Conservation (phyloP, 2,888 invertebrate genomes). For the Acanthosoma haemorrhoidale region DNA sequence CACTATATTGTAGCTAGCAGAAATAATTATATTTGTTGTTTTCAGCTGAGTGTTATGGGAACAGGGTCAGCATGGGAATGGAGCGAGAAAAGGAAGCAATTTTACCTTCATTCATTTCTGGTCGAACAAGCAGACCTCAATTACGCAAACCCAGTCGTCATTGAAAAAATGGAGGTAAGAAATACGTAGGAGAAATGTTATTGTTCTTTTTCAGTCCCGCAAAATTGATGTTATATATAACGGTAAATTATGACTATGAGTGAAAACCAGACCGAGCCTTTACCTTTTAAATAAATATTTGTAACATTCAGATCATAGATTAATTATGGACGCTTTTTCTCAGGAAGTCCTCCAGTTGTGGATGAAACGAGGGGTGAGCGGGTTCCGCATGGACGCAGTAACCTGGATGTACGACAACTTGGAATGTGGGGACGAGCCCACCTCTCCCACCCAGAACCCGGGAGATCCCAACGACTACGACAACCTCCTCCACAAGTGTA, state of each 20-base stretch:
- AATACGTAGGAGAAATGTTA: not conserved
- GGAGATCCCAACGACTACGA: conserved; percentile 51
- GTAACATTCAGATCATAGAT: no score
- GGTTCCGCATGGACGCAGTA: conserved; percentile 61
- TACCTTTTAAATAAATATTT: no score
- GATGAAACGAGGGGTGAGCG: conserved; percentile 68
- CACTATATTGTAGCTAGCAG: not conserved
- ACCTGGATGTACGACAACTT: conserved; percentile 40
- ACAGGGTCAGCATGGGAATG: conserved; percentile 70
- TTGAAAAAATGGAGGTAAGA: conserved; percentile 57
- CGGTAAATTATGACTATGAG: no score
- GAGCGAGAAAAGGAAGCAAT: conserved; percentile 59
- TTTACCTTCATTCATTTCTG: conserved; percentile 64
- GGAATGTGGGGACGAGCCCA: conserved; percentile 47
- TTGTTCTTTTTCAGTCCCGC: not conserved
- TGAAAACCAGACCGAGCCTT: no score
- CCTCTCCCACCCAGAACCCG: not conserved
- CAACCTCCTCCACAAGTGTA: conserved; percentile 57
- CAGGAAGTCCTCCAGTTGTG: conserved; percentile 62
- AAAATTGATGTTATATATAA: not conserved
- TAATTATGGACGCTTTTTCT: no score
- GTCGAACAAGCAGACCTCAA: conserved; percentile 53
- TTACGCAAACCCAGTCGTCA: conserved; percentile 62
- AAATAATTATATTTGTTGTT: conserved; percentile 12
- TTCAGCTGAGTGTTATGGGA: conserved; percentile 19